Evolutionary conservation across 2,888 invertebrate genomes (phyloP).

Genomic region (Drosophila atripex): DNA sequence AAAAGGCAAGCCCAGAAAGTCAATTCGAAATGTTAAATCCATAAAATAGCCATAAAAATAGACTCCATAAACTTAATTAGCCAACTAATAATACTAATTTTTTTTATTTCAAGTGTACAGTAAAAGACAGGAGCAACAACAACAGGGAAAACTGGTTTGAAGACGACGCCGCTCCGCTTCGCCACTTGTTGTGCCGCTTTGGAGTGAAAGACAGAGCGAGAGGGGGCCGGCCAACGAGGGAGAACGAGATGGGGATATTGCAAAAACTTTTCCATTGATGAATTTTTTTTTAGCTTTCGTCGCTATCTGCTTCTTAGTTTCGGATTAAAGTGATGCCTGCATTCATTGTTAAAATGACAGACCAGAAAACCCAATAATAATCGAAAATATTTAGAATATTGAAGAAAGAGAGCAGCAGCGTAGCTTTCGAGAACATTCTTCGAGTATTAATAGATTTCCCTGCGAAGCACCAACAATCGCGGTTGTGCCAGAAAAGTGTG

Average conservation of each 20-base stretch:
- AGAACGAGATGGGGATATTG: constrained; percentile 62
- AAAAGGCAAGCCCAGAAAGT: too few relatives aligned
- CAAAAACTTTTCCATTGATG: constrained; percentile 77
- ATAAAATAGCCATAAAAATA: background rate
- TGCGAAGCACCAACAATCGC: background rate
- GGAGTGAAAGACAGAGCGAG: constrained; percentile 8
- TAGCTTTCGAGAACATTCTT: constrained; percentile 55
- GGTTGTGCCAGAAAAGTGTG: too few relatives aligned
- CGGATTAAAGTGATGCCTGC: constrained; percentile 18
- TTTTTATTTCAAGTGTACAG: constrained; percentile 8
- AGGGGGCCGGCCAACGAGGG: constrained; percentile 13
- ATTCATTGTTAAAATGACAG: background rate
- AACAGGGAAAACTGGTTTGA: constrained; percentile 64
- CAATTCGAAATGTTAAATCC: too few relatives aligned
- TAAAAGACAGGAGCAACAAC: constrained; percentile 17
- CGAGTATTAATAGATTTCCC: constrained; percentile 22
- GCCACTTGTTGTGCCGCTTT: constrained; percentile 45
- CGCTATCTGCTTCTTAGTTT: constrained; percentile 9
- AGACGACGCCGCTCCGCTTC: constrained; percentile 43
- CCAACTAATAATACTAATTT: background rate
- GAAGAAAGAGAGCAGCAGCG: background rate
- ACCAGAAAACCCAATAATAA: background rate
- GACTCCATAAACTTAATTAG: background rate
- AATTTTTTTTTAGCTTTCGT: constrained; percentile 49
- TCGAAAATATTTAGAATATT: constrained; percentile 1